Percentiles rank a stretch among this genome's conserved stretches.
These are phyloP conservation scores for Miniopterus natalensis DNA, from an alignment of 2,113 vertebrate genomes.

Conservation along the genomic window DNA sequence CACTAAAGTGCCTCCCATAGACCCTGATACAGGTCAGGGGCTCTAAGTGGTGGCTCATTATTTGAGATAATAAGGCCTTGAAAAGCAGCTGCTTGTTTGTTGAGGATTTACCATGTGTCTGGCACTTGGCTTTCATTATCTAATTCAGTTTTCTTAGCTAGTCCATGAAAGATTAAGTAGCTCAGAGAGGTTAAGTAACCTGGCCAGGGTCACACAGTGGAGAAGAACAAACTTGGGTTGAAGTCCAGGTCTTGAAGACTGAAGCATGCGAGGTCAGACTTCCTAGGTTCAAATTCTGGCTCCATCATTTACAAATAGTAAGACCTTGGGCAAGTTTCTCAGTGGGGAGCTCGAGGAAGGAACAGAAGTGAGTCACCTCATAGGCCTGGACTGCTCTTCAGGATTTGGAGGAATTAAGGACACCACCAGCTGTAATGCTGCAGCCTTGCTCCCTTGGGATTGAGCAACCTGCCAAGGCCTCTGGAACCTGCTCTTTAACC, in stretches of 20 bases:
- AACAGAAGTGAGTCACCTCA: background rate
- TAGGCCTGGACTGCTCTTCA: background rate
- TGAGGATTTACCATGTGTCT: slow-evolving; percentile 27
- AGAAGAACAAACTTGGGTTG: background rate
- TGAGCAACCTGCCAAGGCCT: background rate
- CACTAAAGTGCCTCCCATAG: background rate
- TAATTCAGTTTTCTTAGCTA: background rate
- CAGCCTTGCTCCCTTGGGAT: background rate
- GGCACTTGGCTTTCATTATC: background rate
- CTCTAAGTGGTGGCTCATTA: background rate
- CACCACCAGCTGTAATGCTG: background rate
- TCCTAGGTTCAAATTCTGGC: background rate
- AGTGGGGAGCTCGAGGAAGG: background rate
- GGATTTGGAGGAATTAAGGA: background rate
- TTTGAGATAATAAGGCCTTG: slow-evolving; percentile 35
- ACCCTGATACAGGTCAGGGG: background rate
- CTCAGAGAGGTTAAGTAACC: background rate
- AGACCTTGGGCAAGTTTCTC: background rate
- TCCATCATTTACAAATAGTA: background rate
- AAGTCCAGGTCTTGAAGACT: background rate
- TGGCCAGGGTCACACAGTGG: background rate
- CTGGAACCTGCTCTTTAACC: background rate
- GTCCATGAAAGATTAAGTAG: background rate
- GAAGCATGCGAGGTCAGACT: background rate
- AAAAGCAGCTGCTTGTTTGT: background rate